Conservation (phyloP, 2,888 invertebrate species). For the Gisinianus flammeolus region DNA sequence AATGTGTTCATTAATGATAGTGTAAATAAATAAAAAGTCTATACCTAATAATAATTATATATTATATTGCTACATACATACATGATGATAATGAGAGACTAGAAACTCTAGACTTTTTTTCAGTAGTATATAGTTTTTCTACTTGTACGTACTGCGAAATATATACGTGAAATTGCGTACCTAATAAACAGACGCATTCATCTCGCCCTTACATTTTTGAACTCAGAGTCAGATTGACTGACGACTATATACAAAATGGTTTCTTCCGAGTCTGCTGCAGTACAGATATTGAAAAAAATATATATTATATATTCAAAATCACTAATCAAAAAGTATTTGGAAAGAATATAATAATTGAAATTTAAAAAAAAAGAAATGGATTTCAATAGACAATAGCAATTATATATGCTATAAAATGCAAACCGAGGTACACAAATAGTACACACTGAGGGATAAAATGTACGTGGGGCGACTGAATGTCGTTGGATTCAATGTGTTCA, state of each 20-base stretch:
- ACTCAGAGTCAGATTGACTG: neutral
- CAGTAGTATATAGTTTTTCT: conserved; percentile 22
- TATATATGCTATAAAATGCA: no score
- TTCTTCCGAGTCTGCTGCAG: no score
- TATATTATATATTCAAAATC: no score
- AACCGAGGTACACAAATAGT: no score
- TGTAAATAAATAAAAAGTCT: conserved; percentile 20
- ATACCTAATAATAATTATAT: conserved; percentile 19
- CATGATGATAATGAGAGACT: conserved; percentile 22
- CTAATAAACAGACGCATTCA: conserved; percentile 4
- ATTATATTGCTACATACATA: conserved; percentile 5
- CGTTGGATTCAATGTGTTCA: conserved; percentile 22
- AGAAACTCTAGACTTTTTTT: conserved; percentile 22
- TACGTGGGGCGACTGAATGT: conserved; percentile 10
- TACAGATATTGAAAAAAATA: no score
- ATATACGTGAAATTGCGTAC: conserved; percentile 17
- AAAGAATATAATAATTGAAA: no score
- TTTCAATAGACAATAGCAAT: no score
- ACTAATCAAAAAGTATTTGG: no score
- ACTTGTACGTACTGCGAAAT: neutral
- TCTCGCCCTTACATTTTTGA: neutral
- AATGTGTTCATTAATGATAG: conserved; percentile 42
- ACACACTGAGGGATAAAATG: conserved; percentile 13
- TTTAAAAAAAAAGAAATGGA: no score
- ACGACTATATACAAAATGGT: no score